Base-by-base conservation (phyloP, 2,888 invertebrate genomes). In the Drosophila demipolita region DNA sequence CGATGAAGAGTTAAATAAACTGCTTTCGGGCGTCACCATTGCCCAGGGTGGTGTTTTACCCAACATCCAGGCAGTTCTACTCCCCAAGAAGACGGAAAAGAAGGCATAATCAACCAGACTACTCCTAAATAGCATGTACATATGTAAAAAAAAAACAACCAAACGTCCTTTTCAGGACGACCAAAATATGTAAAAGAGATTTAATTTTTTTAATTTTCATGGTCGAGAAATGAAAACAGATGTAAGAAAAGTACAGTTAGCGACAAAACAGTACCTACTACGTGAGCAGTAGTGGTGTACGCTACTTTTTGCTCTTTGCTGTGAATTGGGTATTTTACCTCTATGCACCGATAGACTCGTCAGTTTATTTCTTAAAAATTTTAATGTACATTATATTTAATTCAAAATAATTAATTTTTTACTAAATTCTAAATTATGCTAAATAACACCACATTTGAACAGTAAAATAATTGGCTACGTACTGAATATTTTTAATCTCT, bases 31-130 rank as follows among this genome's bases (percentile, higher is more conserved):
- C n/a, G n/a, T n/a, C n/a, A n/a, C n/a, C n/a, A n/a, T n/a, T n/a
- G 76, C 95, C 0, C 96, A 97, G 93, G 97, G 97, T 71, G 98
- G 97, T 84, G 97, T 97, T 0, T 92, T 98, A 85, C 97, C 97
- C 0, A 96, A 96, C 89, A 97, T 97, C 80, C 96, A 96, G 87
- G 95, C 96, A 4, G 95, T 96, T 20, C 93, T 97, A 2, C 91
- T 97, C 71, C 96, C 97, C 60, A 97, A 96, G 94, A 52, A 52
- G 33, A 52, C 50, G 5, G 50, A 52, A 52, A 52, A 52, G 50
- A 52, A 52, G 50, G 50, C 50, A 32, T 52, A 52, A 52, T 32
- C 33, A 9, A 32, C n/a, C n/a, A 52, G 50, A n/a, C 6, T n/a
- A 4, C n/a, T 11, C 2, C 2, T n/a, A 32, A 32, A 29, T 29